Evolutionary conservation across 2,797 vertebrate genomes (phyloP).

Genomic region (Tapirus indicus): DNA sequence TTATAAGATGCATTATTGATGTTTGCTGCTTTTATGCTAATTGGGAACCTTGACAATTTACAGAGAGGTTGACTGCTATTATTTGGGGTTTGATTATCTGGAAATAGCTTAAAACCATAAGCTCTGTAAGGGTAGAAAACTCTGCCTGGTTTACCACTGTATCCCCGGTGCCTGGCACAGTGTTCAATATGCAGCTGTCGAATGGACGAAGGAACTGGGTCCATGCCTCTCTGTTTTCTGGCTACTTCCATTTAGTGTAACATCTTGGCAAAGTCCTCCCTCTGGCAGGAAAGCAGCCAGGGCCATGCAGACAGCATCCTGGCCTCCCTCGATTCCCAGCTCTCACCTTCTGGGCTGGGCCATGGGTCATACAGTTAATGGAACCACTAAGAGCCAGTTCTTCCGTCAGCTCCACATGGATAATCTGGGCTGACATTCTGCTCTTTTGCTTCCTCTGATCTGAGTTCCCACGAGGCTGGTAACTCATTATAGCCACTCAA

Average conservation of each 20-base stretch:
- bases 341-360: slow-evolving; percentile 71
- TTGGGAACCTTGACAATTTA: not conserved
- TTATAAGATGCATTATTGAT: slow-evolving; percentile 38
- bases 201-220: not conserved
- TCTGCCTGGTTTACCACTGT: not conserved
- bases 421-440: slow-evolving; percentile 81
- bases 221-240: not conserved
- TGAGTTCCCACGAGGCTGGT: slow-evolving; percentile 76
- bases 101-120: not conserved
- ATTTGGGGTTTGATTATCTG: slow-evolving; percentile 4
- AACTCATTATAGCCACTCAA: slow-evolving; percentile 82
- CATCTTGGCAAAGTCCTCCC: slow-evolving; percentile 25
- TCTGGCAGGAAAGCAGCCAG: slow-evolving; percentile 52
- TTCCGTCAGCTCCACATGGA: slow-evolving; percentile 68
- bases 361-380: slow-evolving; percentile 74
- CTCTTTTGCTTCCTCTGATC: slow-evolving; percentile 80
- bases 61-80: slow-evolving; percentile 27
- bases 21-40: slow-evolving; percentile 27
- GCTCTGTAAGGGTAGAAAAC: not conserved
- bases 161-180: not conserved
- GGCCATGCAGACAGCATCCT: slow-evolving; percentile 37
- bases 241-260: not conserved
- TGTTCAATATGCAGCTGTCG: not conserved
- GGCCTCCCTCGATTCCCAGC: slow-evolving; percentile 31
- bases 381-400: slow-evolving; percentile 78